Evolutionary conservation across 2,113 vertebrate genomes (phyloP).

Genomic region (Dromiciops gliroides): DNA sequence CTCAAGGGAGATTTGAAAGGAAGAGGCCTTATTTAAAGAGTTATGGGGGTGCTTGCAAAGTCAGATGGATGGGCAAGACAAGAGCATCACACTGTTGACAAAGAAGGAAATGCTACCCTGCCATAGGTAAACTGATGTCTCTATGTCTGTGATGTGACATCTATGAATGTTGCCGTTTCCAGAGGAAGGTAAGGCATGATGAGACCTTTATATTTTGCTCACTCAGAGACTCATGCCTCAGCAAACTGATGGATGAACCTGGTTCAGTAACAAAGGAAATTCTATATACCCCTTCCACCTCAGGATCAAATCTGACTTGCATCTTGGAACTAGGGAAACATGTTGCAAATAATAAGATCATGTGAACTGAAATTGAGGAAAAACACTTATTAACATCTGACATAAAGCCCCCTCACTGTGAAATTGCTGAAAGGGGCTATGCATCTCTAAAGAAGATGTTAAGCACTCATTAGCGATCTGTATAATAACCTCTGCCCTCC

Average conservation of each 20-base stretch:
- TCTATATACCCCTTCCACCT: background rate
- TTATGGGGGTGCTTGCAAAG: background rate
- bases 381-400: background rate
- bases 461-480: constrained; percentile 1
- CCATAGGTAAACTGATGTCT: background rate
- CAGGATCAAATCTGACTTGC: background rate
- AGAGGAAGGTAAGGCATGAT: background rate
- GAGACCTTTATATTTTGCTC: background rate
- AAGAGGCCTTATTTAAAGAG: background rate
- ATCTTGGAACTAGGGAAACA: background rate
- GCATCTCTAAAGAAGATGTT: constrained; percentile 2
- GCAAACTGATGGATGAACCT: background rate
- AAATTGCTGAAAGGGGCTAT: background rate
- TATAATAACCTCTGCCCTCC: background rate
- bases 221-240: background rate
- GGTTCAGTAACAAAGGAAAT: background rate
- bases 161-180: background rate
- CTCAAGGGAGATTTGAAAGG: background rate
- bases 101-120: background rate
- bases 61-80: no score
- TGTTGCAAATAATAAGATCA: background rate
- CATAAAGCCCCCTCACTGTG: background rate
- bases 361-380: background rate
- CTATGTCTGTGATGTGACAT: background rate
- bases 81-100: background rate